Base-by-base conservation (phyloP, 2,797 vertebrate species). In the Perodicticus potto region DNA sequence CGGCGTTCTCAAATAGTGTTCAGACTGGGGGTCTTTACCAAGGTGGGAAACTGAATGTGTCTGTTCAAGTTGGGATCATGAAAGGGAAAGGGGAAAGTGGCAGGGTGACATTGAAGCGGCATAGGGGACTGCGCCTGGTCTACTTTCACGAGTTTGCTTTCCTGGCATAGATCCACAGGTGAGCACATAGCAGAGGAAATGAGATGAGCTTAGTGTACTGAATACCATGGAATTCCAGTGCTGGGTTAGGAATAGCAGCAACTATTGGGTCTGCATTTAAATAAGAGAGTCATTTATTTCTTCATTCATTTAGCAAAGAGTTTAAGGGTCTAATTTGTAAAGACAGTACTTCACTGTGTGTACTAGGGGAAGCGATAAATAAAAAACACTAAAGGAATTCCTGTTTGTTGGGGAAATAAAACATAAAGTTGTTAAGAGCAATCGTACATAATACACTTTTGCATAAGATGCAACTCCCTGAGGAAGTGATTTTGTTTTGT, bases 191-290 rank as follows among this genome's bases (percentile, higher is more conserved):
- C 17, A 25, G 27, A 74, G 55, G 40, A 67, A 11, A 27, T 1
- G 8, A 34, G 65, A 37, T 10, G 37, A 43, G 13, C 3, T 13
- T 8, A 12, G 10, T 34, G 43, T 14, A 1, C 0, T 5, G 61
- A 59, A 27, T 13, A 20, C n/a, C 43, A 11, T 0, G 0, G 19
- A 69, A 53, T 74, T 22, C 27, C 43, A 17, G 61, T 11, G 4
- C 13, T 13, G 57, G 32, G 23, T 76, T 34, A 23, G n/a, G 49
- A 23, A 76, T 0, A 65, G 73, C 43, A 81, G 63, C 37, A 27
- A 20, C 10, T 20, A 3, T 25, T 73, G 40, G 70, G 34, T 69
- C 19, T 0, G 5, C 10, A 23, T 40, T 67, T 72, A 32, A 53
- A 16, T 86, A 40, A 84, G 55, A 95, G 63, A 43, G 57, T 55